These are phyloP conservation scores for Chromobotia macracanthus DNA, from an alignment of 2,797 vertebrate species.

Conservation along the genomic window DNA sequence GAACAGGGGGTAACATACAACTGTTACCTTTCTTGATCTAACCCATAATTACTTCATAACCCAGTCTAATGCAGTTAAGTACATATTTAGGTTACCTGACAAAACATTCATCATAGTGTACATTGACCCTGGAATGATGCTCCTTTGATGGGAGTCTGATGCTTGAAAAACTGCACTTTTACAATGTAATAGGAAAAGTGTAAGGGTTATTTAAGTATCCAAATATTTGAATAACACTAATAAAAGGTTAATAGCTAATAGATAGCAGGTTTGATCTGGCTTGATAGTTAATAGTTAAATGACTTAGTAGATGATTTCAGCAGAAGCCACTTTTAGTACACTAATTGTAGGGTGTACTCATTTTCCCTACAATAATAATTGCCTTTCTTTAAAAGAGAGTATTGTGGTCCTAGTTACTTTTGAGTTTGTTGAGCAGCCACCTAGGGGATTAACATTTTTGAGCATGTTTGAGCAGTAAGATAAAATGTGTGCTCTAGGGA, in stretches of 20 bases:
- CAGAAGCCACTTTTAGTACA: constrained; percentile 3
- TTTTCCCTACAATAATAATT: not conserved
- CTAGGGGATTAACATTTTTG: not conserved
- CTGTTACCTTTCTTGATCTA: not conserved
- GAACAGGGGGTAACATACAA: not conserved
- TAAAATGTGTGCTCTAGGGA: not conserved
- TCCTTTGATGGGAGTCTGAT: no score
- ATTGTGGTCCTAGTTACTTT: constrained; percentile 11
- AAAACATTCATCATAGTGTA: not conserved
- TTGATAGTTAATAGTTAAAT: constrained; percentile 14
- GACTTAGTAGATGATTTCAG: not conserved
- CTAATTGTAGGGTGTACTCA: not conserved
- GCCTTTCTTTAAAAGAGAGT: no score
- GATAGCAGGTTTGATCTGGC: not conserved
- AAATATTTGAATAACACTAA: not conserved
- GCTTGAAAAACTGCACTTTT: not conserved
- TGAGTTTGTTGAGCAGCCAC: not conserved
- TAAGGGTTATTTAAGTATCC: not conserved
- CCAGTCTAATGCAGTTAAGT: no score
- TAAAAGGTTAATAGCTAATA: not conserved
- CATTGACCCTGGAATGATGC: not conserved
- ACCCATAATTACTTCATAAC: no score
- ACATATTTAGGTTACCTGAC: no score
- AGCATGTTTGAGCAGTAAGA: constrained; percentile 6
- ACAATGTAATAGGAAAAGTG: not conserved